Percentiles rank a stretch among this genome's conserved stretches.
phyloP scores from a whole-genome alignment of 30 jellyfish, hydroid and myxozoan genomes.

The Chrysaora quinquecirrha region DNA sequence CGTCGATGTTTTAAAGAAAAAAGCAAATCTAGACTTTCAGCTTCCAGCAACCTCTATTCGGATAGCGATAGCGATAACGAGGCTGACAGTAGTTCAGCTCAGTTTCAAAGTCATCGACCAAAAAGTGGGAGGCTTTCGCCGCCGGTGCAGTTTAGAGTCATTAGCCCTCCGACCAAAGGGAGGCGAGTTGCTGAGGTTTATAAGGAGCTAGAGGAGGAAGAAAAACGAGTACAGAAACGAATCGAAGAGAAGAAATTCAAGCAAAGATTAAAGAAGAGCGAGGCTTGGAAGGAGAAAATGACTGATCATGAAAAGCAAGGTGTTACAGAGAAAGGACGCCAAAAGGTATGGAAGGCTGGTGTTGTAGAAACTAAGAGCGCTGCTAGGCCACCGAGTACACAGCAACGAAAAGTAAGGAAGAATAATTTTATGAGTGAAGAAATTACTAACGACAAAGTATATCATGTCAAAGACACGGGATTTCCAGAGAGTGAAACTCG shows the following conservation, averaged over 20 bases:
- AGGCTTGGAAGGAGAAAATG: constrained; percentile 16
- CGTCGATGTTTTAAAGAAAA: constrained; percentile 16
- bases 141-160: constrained; percentile 42
- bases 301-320: background rate
- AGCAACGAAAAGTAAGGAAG: background rate
- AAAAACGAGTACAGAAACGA: constrained; percentile 35
- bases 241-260: constrained; percentile 50
- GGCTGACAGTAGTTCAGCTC: background rate
- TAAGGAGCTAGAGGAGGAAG: constrained; percentile 55
- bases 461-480: background rate
- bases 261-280: constrained; percentile 34
- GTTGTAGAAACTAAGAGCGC: no score
- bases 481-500: background rate
- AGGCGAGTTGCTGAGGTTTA: constrained; percentile 51
- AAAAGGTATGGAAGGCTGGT: background rate
- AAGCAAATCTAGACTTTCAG: background rate
- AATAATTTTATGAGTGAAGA: background rate
- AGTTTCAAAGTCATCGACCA: background rate
- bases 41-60: background rate
- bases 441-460: no score
- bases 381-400: background rate
- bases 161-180: constrained; percentile 66
- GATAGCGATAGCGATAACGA: constrained; percentile 1
- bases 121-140: background rate
- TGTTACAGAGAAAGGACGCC: background rate